Conservation (phyloP, 2,113 vertebrate genomes). For the Cinclus mexicanus region DNA sequence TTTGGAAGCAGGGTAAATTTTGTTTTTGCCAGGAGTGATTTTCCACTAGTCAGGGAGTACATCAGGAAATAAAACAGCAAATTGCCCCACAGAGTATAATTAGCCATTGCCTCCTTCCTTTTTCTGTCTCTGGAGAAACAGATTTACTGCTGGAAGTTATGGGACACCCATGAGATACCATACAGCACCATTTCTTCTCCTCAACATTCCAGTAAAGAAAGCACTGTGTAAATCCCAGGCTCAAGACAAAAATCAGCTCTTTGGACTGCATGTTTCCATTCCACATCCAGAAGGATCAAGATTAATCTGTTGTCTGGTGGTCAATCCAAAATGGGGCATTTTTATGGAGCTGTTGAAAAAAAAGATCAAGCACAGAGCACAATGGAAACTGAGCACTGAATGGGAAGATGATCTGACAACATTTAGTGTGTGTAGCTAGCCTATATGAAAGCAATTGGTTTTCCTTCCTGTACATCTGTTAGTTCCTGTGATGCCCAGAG, state of each 20-base stretch:
- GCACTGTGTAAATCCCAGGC: background rate
- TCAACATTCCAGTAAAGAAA: background rate
- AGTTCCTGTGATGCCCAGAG: background rate
- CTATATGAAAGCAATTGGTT: background rate
- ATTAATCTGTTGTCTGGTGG: background rate
- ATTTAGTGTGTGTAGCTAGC: background rate
- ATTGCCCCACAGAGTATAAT: background rate
- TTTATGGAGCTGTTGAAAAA: background rate
- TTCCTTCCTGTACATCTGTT: background rate
- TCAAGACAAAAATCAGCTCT: background rate
- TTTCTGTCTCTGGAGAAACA: background rate
- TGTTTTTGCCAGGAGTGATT: constrained; percentile 53
- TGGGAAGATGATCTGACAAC: background rate
- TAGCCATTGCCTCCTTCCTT: background rate
- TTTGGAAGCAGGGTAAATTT: constrained; percentile 43
- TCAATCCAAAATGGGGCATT: accelerated
- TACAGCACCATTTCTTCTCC: background rate
- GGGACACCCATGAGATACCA: background rate
- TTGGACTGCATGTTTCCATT: background rate
- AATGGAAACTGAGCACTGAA: background rate
- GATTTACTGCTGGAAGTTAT: background rate
- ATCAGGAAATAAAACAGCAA: constrained; percentile 24
- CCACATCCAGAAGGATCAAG: background rate
- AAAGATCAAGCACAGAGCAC: background rate
- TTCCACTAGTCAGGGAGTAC: constrained; percentile 22